These are phyloP conservation scores for Thripadectes ignobilis DNA, from an alignment of 2,797 vertebrate species.

Conservation along the genomic window DNA sequence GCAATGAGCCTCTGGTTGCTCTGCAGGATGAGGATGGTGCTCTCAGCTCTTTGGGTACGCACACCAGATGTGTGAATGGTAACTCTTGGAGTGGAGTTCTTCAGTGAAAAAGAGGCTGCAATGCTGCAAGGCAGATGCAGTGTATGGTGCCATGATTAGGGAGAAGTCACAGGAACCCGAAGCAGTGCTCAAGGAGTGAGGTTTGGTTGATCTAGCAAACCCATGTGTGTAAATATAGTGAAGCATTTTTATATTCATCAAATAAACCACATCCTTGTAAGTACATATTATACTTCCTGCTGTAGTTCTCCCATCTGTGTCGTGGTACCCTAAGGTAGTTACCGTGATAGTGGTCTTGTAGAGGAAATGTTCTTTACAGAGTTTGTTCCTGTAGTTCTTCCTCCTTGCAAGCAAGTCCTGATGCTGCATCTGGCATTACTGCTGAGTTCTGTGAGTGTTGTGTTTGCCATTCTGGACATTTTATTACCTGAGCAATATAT, in stretches of 20 bases:
- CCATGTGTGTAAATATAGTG: background rate
- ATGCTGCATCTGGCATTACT: background rate
- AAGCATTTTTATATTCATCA: background rate
- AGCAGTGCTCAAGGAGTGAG: background rate
- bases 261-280: background rate
- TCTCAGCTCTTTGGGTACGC: background rate
- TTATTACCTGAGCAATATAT: background rate
- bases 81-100: background rate
- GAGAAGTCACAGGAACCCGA: background rate
- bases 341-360: background rate
- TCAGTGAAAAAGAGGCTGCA: background rate
- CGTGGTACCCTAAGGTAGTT: background rate
- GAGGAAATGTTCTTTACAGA: background rate
- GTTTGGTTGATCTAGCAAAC: background rate
- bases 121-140: background rate
- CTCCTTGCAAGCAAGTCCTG: background rate
- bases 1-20: background rate
- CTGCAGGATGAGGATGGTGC: background rate
- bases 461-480: background rate
- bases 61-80: background rate
- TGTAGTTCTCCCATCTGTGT: background rate
- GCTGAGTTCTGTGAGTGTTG: background rate
- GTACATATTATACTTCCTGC: background rate
- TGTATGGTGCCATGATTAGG: background rate
- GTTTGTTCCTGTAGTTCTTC: background rate